Evolutionary conservation across 2,888 invertebrate species (phyloP).

Genomic region (Diplazon laetatorius): DNA sequence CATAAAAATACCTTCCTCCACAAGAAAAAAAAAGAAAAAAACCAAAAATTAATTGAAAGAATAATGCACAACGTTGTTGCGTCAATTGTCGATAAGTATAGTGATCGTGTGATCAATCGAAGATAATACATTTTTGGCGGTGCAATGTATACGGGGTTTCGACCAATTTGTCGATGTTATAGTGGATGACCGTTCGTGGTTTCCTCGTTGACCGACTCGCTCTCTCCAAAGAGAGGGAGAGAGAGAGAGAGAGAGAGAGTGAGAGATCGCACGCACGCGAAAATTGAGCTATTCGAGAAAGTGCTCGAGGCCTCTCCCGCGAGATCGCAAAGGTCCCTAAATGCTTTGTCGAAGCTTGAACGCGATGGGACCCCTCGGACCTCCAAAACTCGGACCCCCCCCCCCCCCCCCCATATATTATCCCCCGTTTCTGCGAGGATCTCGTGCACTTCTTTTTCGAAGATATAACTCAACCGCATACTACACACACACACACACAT

Average conservation of each 20-base stretch:
- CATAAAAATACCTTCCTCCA: too few relatives aligned
- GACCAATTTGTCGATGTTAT: slow-evolving; percentile 59
- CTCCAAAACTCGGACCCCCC: slow-evolving; percentile 30
- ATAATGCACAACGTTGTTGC: not conserved
- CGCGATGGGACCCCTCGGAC: slow-evolving; percentile 14
- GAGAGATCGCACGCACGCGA: slow-evolving; percentile 58
- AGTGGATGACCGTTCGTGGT: slow-evolving; percentile 54
- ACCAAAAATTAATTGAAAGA: too few relatives aligned
- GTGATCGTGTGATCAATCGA: not conserved
- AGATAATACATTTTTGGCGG: slow-evolving; percentile 26
- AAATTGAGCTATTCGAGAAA: slow-evolving; percentile 68
- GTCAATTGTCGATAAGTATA: not conserved
- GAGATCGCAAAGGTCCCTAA: slow-evolving; percentile 36
- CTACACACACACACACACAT: slow-evolving; percentile 5
- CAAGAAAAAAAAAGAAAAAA: too few relatives aligned
- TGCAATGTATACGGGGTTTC: slow-evolving; percentile 24
- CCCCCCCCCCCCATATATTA: slow-evolving; percentile 73
- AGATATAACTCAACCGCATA: slow-evolving; percentile 34
- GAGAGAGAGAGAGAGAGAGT: too few relatives aligned
- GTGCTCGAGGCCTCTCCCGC: slow-evolving; percentile 54
- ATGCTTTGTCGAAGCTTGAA: slow-evolving; percentile 34
- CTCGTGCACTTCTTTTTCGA: slow-evolving; percentile 44
- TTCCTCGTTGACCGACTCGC: slow-evolving; percentile 49
- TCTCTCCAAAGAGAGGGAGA: too few relatives aligned
- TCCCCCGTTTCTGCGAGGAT: slow-evolving; percentile 69